phyloP scores from a whole-genome alignment of 1,140 invertebrate genomes.

The Drosophila parabipectinata region DNA sequence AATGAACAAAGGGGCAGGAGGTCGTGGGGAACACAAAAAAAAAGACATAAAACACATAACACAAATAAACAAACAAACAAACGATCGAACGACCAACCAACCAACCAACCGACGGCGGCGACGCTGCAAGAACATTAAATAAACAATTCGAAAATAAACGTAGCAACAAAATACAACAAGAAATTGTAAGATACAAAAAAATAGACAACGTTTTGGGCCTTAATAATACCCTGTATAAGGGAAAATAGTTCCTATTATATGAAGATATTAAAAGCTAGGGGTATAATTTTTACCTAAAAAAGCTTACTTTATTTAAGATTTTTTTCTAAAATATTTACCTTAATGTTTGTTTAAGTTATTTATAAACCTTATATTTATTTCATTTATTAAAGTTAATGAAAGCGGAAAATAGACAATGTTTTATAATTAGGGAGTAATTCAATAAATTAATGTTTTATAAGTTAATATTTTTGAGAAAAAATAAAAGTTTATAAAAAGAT shows the following conservation, averaged over 20 bases:
- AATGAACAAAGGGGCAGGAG: background rate
- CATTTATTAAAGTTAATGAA: too few relatives aligned
- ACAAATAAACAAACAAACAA: conserved; percentile 49
- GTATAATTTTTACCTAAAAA: too few relatives aligned
- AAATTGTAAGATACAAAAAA: conserved; percentile 1
- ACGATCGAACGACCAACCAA: conserved; percentile 7
- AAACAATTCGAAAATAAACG: conserved; percentile 77
- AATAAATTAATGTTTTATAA: too few relatives aligned
- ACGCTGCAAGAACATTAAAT: conserved; percentile 62
- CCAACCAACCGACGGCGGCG: conserved; percentile 16
- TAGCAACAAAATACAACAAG: conserved; percentile 63
- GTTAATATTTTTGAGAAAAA: too few relatives aligned
- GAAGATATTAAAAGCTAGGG: background rate
- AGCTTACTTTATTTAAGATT: too few relatives aligned
- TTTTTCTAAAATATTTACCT: too few relatives aligned
- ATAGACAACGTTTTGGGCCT: background rate
- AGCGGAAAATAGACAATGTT: too few relatives aligned
- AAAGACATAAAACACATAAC: conserved; percentile 42
- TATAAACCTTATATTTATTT: too few relatives aligned
- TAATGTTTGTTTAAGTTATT: too few relatives aligned
- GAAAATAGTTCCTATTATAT: background rate
- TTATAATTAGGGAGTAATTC: too few relatives aligned
- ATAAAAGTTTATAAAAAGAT: too few relatives aligned
- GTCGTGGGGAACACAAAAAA: background rate
- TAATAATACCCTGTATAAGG: conserved; percentile 6